Conservation (phyloP, 2,888 invertebrate species). For the Smittia sp. region DNA sequence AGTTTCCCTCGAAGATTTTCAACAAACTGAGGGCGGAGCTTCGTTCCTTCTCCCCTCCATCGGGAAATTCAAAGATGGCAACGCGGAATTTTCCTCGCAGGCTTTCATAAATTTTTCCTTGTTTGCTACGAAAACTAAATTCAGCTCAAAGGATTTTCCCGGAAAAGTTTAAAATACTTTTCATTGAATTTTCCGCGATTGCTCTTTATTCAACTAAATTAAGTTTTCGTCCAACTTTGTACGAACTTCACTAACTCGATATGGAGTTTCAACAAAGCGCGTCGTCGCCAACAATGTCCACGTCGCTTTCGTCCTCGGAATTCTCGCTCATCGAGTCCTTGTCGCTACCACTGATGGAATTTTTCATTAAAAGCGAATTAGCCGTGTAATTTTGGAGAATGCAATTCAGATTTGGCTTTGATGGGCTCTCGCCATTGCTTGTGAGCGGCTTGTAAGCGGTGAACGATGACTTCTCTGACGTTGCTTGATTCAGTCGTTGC, state of each 20-base stretch:
- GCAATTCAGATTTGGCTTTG: conserved; percentile 36
- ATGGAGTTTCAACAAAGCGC: conserved; percentile 3
- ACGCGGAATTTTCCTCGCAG: too few species aligned
- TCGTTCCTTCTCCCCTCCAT: background rate
- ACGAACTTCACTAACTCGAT: too few species aligned
- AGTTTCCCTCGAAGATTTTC: too few species aligned
- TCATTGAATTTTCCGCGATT: too few species aligned
- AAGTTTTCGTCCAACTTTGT: too few species aligned
- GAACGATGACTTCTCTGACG: conserved; percentile 6
- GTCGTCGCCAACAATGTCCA: conserved; percentile 52
- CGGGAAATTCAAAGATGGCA: background rate
- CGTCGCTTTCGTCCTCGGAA: conserved; percentile 51
- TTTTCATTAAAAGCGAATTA: conserved; percentile 38
- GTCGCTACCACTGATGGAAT: conserved; percentile 44
- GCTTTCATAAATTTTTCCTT: too few species aligned
- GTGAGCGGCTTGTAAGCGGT: conserved; percentile 22
- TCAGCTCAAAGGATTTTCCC: too few species aligned
- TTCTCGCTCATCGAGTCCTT: conserved; percentile 52
- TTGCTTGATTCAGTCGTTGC: conserved; percentile 10
- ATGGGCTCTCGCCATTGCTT: background rate
- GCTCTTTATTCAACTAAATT: too few species aligned
- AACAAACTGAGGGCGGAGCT: background rate
- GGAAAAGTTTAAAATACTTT: too few species aligned
- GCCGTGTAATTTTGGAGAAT: conserved; percentile 34
- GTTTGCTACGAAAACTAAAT: too few species aligned